These are phyloP conservation scores for Nematopogon swammerdamellus DNA, from an alignment of 2,888 invertebrate species.

Conservation along the genomic window DNA sequence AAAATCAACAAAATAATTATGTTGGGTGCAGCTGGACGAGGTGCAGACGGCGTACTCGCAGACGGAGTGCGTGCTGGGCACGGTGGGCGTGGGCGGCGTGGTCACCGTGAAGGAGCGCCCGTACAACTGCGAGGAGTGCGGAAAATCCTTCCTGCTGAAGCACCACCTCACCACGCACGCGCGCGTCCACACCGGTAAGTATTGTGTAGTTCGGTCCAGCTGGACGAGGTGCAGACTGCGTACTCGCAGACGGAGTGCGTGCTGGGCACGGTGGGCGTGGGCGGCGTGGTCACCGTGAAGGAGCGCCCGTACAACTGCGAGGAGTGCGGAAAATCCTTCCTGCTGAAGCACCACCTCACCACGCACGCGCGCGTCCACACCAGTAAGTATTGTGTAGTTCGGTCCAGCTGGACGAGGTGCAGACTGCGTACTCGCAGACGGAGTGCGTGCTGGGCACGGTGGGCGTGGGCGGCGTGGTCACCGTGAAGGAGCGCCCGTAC, in stretches of 20 bases:
- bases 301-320: conserved; percentile 79
- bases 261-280: conserved; percentile 13
- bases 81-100: no score
- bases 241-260: not conserved
- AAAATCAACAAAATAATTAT: no score
- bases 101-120: conserved; percentile 65
- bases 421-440: not conserved
- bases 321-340: conserved; percentile 81
- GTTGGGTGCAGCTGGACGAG: no score
- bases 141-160: conserved; percentile 78
- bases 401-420: no score
- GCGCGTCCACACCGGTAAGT: conserved; percentile 70
- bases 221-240: no score
- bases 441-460: not conserved
- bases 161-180: conserved; percentile 83
- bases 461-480: no score
- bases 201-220: no score
- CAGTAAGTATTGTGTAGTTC: no score
- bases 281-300: conserved; percentile 34
- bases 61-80: conserved; percentile 33
- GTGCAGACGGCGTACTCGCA: conserved; percentile 42
- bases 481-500: conserved; percentile 64
- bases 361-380: conserved; percentile 81
- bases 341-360: conserved; percentile 79
- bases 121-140: conserved; percentile 79